Percentiles rank a stretch among this genome's conserved stretches.
phyloP scores from a whole-genome alignment of 2,888 invertebrate species.

The Sinotaia quadrata region DNA sequence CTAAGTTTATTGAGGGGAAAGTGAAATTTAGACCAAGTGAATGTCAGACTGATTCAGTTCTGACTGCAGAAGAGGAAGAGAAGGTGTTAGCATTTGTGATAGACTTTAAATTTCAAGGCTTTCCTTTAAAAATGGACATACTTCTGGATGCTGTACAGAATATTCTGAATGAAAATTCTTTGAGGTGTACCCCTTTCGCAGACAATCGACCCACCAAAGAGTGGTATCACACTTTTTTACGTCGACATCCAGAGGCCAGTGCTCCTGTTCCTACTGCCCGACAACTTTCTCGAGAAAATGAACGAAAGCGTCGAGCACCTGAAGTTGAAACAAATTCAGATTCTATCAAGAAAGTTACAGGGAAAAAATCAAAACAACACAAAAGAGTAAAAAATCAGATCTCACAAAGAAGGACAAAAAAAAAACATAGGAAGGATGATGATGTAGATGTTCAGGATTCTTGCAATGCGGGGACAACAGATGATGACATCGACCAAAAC shows the following conservation, averaged over 20 bases:
- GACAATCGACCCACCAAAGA: slow-evolving; percentile 28
- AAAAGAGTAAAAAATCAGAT: too few relatives aligned
- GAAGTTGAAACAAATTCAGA: not conserved
- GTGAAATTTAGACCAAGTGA: not conserved
- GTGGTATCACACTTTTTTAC: slow-evolving; percentile 20
- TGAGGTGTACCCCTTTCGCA: slow-evolving; percentile 9
- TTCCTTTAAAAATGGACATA: slow-evolving; percentile 26
- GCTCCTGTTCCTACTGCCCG: slow-evolving; percentile 19
- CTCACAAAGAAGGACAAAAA: not conserved
- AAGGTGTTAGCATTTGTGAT: slow-evolving; percentile 1
- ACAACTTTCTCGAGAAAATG: slow-evolving; percentile 19
- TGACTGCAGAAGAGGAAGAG: slow-evolving; percentile 23
- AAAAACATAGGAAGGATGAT: not conserved
- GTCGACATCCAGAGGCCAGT: slow-evolving; percentile 10
- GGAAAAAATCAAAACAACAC: not conserved
- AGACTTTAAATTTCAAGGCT: slow-evolving; percentile 18
- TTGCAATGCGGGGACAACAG: slow-evolving; percentile 3
- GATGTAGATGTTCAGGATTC: slow-evolving; percentile 12
- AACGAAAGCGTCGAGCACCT: slow-evolving; percentile 19
- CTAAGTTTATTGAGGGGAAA: not conserved
- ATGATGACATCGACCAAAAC: slow-evolving; percentile 22
- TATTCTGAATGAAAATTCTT: slow-evolving; percentile 21
- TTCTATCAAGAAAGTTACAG: not conserved
- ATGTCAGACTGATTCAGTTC: slow-evolving; percentile 11
- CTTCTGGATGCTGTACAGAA: slow-evolving; percentile 18